Evolutionary conservation across 1,140 invertebrate genomes (phyloP).

Genomic region (Trissolcus basalis): DNA sequence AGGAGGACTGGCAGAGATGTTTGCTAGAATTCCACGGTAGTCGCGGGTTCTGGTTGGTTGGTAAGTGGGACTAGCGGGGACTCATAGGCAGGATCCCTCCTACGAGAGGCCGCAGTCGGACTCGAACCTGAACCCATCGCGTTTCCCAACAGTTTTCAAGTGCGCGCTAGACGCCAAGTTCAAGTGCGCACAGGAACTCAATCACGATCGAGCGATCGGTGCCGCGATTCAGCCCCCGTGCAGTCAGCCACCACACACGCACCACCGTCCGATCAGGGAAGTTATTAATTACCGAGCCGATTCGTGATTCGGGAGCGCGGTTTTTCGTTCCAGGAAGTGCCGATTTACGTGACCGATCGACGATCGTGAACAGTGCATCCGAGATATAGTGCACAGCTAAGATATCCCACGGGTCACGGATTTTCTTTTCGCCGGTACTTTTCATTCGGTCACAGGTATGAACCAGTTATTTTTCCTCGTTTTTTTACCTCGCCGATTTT

Average conservation of each 20-base stretch:
- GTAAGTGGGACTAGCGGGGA: constrained; percentile 77
- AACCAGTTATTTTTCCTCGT: no score
- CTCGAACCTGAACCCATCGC: constrained; percentile 70
- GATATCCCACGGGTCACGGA: constrained; percentile 21
- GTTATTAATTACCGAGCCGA: background rate
- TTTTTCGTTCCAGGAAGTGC: constrained; percentile 43
- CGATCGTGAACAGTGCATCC: constrained; percentile 45
- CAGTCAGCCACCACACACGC: background rate
- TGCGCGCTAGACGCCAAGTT: constrained; percentile 60
- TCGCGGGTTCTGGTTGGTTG: constrained; percentile 75
- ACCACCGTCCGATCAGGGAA: background rate
- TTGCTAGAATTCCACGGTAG: constrained; percentile 73
- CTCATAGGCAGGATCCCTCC: constrained; percentile 75
- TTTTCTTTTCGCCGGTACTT: constrained; percentile 8
- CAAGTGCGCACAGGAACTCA: constrained; percentile 55
- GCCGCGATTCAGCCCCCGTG: constrained; percentile 5
- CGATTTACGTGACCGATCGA: constrained; percentile 53
- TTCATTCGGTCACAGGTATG: background rate
- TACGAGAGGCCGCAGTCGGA: constrained; percentile 75
- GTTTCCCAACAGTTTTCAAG: constrained; percentile 60
- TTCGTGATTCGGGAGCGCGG: constrained; percentile 9
- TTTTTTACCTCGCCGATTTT: no score
- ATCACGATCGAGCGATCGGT: constrained; percentile 60
- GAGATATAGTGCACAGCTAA: constrained; percentile 48
- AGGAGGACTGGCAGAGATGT: constrained; percentile 70